Conservation (phyloP, 2,888 invertebrate species). For the Pyralis farinalis region DNA sequence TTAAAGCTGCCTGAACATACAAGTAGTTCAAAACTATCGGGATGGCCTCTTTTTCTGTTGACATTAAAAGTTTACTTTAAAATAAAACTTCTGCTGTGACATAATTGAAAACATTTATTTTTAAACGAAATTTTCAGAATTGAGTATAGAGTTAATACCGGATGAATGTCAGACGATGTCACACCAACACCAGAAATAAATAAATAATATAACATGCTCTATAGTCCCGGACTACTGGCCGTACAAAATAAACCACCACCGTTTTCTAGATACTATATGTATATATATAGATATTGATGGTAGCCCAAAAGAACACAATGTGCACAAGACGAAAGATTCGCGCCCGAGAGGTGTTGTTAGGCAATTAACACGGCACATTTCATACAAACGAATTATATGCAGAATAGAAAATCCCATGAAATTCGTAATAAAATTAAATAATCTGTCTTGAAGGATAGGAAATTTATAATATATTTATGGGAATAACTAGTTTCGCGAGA, state of each 20-base stretch:
- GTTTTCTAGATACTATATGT: conserved; percentile 31
- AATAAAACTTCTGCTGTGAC: too few species aligned
- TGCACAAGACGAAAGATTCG: conserved; percentile 60
- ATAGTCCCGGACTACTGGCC: conserved; percentile 23
- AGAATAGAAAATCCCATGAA: too few species aligned
- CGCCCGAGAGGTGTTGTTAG: conserved; percentile 31
- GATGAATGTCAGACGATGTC: conserved; percentile 59
- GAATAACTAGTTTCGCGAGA: too few species aligned
- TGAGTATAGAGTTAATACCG: conserved; percentile 17
- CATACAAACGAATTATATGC: too few species aligned
- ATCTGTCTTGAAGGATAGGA: too few species aligned
- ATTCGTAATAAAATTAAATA: too few species aligned
- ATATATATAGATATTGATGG: conserved; percentile 38
- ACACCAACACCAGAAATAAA: conserved; percentile 67
- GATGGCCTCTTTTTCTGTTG: too few species aligned
- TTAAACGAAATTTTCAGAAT: conserved; percentile 10
- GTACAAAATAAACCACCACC: conserved; percentile 48
- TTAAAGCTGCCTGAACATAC: too few species aligned
- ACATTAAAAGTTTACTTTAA: too few species aligned
- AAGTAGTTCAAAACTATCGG: too few species aligned
- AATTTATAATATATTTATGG: too few species aligned
- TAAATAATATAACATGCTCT: conserved; percentile 44
- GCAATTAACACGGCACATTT: neutral
- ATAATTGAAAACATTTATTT: too few species aligned
- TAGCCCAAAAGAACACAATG: conserved; percentile 53